Evolutionary conservation across 2,113 vertebrate genomes (phyloP), one percentile per base, ranked within the genome.

Genomic region (Trochalopteron elliotii): DNA sequence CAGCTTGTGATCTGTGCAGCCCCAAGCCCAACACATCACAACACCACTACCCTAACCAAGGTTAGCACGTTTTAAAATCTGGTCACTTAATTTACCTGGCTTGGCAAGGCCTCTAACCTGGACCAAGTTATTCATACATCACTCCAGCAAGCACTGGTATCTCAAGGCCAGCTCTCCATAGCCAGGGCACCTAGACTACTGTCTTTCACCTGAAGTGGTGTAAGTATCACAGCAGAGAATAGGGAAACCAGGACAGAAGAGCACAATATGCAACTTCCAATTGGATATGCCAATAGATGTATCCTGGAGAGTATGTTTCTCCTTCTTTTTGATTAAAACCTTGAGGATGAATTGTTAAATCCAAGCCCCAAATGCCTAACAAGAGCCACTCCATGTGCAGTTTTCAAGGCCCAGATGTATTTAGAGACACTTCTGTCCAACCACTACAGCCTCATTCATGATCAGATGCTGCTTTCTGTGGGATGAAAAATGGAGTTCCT

Each of bases 281-380:
- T 7, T 45, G 4, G 37, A 53, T 49, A 87, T 1, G 0, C 39
- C 67, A 74, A 50, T 1, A 39, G 5, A 39, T 0, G 0, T 37
- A 61, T 24, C 27, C 12, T 25, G 12, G 7, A 76, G 4, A 83
- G 39, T 2, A 15, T 15, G 19, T 14, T 77, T 60, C 52, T 55
- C 19, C 28, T 47, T 45, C 19, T 59, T 85, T 69, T n/a, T 39
- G 9, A 83, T 70, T 75, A 77, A 74, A 86, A 83, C 22, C 56
- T 49, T n/a, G n/a, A 78, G 20, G 64, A 93, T 0, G 2, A 3
- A 23, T 13, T 83, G 44, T 55, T 81, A 80, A 87, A 93, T 35
- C 39, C 24, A 49, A 87, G 30, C n/a, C 45, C 55, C 7, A 57
- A 79, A 65, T 2, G 1, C 23, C 31, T 30, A 19, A 40, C 0